Evolutionary conservation across 2,888 invertebrate genomes (phyloP).

Genomic region (Blera fallax): DNA sequence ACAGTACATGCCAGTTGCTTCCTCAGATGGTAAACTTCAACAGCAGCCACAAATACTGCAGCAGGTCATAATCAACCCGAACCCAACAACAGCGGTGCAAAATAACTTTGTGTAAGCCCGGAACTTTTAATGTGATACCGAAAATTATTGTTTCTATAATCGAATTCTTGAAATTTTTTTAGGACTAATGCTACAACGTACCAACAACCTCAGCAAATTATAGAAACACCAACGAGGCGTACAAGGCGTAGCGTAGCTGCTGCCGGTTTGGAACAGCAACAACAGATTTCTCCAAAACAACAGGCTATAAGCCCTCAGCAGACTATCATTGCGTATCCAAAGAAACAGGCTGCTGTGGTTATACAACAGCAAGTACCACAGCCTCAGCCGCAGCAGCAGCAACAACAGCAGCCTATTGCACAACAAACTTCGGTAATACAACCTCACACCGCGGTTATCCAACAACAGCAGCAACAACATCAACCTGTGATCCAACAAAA

Average conservation of each 20-base stretch:
- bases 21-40: conserved; percentile 60
- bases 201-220: conserved; percentile 51
- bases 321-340: conserved; percentile 70
- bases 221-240: conserved; percentile 54
- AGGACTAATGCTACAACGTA: conserved; percentile 40
- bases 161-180: conserved; percentile 3
- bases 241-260: conserved; percentile 66
- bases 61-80: conserved; percentile 65
- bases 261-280: conserved; percentile 23
- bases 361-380: conserved; percentile 17
- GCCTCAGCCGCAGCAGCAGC: conserved; percentile 12
- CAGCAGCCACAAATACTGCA: conserved; percentile 70
- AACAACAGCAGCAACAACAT: conserved; percentile 73
- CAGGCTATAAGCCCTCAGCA: conserved; percentile 61
- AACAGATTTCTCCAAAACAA: conserved; percentile 54
- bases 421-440: conserved; percentile 73
- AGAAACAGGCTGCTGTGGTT: conserved; percentile 52
- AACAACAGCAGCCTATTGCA: conserved; percentile 58
- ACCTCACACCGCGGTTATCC: conserved; percentile 54
- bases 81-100: conserved; percentile 29
- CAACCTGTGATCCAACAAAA: conserved; percentile 72
- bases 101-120: conserved; percentile 67
- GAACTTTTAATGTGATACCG: neutral
- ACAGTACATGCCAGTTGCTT: conserved; percentile 53
- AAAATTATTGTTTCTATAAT: neutral